Percentiles rank a stretch among this genome's conserved stretches.
Conservation (phyloP, 2,113 vertebrate species). For the Hoplias malabaricus region DNA sequence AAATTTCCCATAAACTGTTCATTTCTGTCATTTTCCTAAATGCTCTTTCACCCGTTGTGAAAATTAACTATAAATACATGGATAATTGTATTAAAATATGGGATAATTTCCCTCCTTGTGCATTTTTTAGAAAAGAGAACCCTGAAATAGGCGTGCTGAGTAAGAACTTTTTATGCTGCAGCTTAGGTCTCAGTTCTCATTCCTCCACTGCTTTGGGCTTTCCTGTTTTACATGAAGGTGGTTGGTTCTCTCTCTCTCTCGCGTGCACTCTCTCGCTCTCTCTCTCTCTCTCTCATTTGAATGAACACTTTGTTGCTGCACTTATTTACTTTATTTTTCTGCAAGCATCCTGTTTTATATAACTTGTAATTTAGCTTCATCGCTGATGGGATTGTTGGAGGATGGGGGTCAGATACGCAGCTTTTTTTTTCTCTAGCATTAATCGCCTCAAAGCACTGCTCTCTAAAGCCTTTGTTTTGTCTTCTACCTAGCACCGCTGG, state of each 20-base stretch:
- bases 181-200: background rate
- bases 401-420: constrained; percentile 30
- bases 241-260: too few relatives aligned
- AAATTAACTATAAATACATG: too few relatives aligned
- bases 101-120: too few relatives aligned
- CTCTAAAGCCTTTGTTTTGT: constrained; percentile 7
- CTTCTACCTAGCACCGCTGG: background rate
- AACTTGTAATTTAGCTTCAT: background rate
- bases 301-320: background rate
- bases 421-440: background rate
- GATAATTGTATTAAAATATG: too few relatives aligned
- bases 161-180: background rate
- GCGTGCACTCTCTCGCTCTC: too few relatives aligned
- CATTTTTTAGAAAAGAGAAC: background rate
- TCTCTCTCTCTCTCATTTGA: background rate
- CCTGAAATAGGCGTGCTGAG: background rate
- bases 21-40: too few relatives aligned
- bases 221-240: too few relatives aligned
- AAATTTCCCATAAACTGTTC: too few relatives aligned
- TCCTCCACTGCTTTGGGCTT: background rate
- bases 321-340: background rate
- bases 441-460: constrained; percentile 12
- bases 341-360: background rate
- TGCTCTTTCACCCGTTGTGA: too few relatives aligned
- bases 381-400: constrained; percentile 4